These are phyloP conservation scores for Leptinotarsa texana DNA, from an alignment of 1,140 invertebrate species.

Conservation along the genomic window DNA sequence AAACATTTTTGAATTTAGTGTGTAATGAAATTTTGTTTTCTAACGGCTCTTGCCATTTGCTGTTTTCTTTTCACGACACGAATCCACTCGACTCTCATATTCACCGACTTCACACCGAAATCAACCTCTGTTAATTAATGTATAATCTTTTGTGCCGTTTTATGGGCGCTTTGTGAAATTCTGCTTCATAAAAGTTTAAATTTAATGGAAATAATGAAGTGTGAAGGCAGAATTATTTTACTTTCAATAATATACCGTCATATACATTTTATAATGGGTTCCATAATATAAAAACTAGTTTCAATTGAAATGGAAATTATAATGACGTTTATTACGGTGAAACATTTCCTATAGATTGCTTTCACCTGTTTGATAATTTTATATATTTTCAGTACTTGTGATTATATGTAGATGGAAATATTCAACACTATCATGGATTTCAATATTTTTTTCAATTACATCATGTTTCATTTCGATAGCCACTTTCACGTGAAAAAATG, in stretches of 20 bases:
- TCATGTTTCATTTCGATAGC: too few species aligned
- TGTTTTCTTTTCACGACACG: slow-evolving; percentile 1
- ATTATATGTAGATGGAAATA: too few species aligned
- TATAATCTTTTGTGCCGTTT: neutral
- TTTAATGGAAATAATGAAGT: slow-evolving; percentile 1
- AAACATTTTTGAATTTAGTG: slow-evolving; percentile 2
- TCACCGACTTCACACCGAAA: neutral
- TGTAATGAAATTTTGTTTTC: slow-evolving; percentile 9
- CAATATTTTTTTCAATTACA: too few species aligned
- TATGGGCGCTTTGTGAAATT: neutral
- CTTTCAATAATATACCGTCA: neutral
- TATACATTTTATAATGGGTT: neutral
- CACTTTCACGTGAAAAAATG: too few species aligned
- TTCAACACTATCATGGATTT: too few species aligned
- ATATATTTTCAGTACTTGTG: too few species aligned
- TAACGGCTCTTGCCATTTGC: neutral
- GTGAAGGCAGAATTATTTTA: neutral
- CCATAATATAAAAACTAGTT: too few species aligned
- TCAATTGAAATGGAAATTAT: too few species aligned
- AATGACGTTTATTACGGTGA: too few species aligned
- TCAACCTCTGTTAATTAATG: slow-evolving; percentile 3
- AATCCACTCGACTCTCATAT: neutral
- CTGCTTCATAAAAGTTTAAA: neutral
- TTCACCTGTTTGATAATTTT: too few species aligned
- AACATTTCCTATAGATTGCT: too few species aligned